Conservation (phyloP, 2,888 invertebrate genomes). For the Miltochrista miniata region DNA sequence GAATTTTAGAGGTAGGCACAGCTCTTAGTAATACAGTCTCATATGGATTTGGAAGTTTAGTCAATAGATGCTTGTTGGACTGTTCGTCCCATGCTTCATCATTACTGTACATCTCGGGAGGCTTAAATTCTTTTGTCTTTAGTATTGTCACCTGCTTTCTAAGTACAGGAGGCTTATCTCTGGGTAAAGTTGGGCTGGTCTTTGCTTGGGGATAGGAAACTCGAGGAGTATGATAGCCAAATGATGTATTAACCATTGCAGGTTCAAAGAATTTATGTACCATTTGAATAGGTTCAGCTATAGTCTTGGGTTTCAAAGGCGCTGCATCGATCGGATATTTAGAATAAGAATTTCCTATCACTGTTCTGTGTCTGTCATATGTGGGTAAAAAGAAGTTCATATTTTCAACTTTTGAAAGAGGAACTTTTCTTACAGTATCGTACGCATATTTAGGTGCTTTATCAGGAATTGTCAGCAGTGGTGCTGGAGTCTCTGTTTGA, state of each 20-base stretch:
- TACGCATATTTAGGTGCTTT: slow-evolving; percentile 38
- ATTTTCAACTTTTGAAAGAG: slow-evolving; percentile 47
- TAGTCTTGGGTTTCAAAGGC: slow-evolving; percentile 1
- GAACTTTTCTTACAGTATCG: slow-evolving; percentile 45
- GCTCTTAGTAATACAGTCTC: slow-evolving; percentile 66
- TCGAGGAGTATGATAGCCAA: slow-evolving; percentile 23
- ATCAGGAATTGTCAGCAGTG: slow-evolving; percentile 18
- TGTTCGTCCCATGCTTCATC: slow-evolving; percentile 43
- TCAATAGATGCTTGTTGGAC: slow-evolving; percentile 51
- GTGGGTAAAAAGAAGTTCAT: slow-evolving; percentile 55
- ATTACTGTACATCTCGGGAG: slow-evolving; percentile 28
- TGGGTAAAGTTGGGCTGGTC: slow-evolving; percentile 8
- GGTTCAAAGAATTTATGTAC: slow-evolving; percentile 45
- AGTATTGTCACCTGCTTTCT: slow-evolving; percentile 56
- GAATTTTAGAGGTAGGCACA: slow-evolving; percentile 43
- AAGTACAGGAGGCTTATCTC: slow-evolving; percentile 13
- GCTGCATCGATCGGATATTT: slow-evolving; percentile 8
- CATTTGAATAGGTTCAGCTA: slow-evolving; percentile 14
- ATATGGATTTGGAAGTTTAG: slow-evolving; percentile 64
- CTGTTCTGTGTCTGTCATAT: slow-evolving; percentile 36
- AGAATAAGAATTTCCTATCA: slow-evolving; percentile 7
- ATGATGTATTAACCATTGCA: slow-evolving; percentile 24
- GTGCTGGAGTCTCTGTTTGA: slow-evolving; percentile 16
- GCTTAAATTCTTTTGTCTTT: slow-evolving; percentile 51
- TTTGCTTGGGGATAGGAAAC: slow-evolving; percentile 16